Evolutionary conservation across 1,140 invertebrate species (phyloP).

Genomic region (Drosophila guanche): DNA sequence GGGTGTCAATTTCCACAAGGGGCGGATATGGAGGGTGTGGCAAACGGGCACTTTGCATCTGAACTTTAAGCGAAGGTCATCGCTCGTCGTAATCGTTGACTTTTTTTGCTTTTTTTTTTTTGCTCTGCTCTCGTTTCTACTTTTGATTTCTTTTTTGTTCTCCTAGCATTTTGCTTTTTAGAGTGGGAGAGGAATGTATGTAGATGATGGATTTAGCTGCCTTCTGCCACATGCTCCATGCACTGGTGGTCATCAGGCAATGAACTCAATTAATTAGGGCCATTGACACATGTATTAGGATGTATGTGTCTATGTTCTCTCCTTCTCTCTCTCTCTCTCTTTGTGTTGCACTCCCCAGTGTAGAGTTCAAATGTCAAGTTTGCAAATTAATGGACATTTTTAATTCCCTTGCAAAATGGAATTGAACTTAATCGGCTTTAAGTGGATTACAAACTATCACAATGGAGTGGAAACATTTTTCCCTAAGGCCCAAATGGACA

Average conservation of each 20-base stretch:
- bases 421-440: background rate
- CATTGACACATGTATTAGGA: constrained; percentile 56
- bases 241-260: constrained; percentile 59
- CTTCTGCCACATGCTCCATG: background rate
- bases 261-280: constrained; percentile 74
- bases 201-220: too few species aligned
- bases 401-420: constrained; percentile 13
- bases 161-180: constrained; percentile 21
- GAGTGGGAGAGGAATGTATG: background rate
- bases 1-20: constrained; percentile 67
- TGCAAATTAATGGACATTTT: constrained; percentile 37
- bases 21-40: too few species aligned
- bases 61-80: constrained; percentile 78
- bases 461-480: too few species aligned
- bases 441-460: background rate
- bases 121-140: constrained; percentile 32
- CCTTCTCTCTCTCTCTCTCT: constrained; percentile 2
- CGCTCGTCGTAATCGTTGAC: constrained; percentile 37
- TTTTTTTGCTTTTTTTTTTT: constrained; percentile 26
- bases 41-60: constrained; percentile 36
- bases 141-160: constrained; percentile 50
- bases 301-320: constrained; percentile 5
- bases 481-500: too few species aligned
- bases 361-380: constrained; percentile 62
- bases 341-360: background rate